Evolutionary conservation across 1,140 invertebrate species (phyloP).

Genomic region (Diachasma alloeum): DNA sequence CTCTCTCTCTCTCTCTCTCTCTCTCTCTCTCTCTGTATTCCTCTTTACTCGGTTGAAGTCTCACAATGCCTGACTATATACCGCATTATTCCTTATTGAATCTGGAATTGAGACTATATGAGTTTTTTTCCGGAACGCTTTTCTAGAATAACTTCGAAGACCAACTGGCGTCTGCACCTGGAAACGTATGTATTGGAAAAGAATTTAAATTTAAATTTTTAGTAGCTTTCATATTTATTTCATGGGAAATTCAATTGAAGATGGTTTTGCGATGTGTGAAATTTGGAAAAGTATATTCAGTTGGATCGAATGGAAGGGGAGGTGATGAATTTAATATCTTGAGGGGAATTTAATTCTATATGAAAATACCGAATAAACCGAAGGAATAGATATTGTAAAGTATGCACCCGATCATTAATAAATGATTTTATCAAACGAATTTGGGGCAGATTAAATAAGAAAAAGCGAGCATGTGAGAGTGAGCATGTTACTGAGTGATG

Average conservation of each 20-base stretch:
- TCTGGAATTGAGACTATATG: conserved; percentile 2
- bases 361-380: no score
- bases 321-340: no score
- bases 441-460: no score
- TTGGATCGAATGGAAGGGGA: no score
- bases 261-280: background rate
- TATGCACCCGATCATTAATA: no score
- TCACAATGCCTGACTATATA: background rate
- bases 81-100: conserved; percentile 6
- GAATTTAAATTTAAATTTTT: background rate
- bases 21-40: background rate
- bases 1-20: background rate
- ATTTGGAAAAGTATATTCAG: background rate
- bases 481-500: no score
- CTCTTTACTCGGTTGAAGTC: background rate
- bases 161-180: conserved; percentile 4
- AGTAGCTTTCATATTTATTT: background rate
- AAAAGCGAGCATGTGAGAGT: no score
- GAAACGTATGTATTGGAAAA: background rate
- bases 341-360: no score
- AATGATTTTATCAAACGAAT: no score
- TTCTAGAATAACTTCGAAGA: background rate
- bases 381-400: no score
- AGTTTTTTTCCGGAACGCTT: background rate
- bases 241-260: background rate